Conservation (phyloP, 2,113 vertebrate species). For the Lepisosteus oculatus region DNA sequence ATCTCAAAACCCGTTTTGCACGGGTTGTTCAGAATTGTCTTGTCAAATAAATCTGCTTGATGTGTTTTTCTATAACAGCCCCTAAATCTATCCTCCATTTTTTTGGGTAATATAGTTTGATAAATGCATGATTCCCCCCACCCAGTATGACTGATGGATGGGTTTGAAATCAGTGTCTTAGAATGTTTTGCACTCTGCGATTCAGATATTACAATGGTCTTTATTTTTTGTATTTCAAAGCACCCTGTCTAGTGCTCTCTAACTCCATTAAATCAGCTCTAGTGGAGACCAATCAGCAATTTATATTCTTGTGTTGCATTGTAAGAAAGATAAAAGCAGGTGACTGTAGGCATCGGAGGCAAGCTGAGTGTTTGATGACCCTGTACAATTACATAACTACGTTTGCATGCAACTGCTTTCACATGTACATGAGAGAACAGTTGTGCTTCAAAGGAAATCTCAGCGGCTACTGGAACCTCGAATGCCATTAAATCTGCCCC, state of each 20-base stretch:
- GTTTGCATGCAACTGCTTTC: neutral
- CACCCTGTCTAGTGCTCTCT: neutral
- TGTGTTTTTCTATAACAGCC: no score
- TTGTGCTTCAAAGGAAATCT: neutral
- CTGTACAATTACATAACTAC: constrained; percentile 18
- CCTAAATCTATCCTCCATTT: no score
- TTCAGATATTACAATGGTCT: neutral
- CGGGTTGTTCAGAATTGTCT: no score
- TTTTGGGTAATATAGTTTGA: no score
- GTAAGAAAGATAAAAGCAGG: constrained; percentile 18
- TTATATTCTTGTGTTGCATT: constrained; percentile 10
- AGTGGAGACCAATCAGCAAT: constrained; percentile 18
- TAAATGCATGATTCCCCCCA: no score
- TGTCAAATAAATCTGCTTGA: no score
- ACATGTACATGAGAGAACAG: neutral
- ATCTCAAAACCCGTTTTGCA: no score
- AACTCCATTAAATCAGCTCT: constrained; percentile 22
- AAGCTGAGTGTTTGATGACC: constrained; percentile 11
- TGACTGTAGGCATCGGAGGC: constrained; percentile 8
- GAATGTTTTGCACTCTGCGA: neutral
- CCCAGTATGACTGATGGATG: neutral
- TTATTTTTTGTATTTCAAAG: neutral
- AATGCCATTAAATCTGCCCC: neutral
- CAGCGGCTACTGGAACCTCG: neutral
- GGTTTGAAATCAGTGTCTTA: constrained; percentile 5